Conservation (phyloP, 2,797 vertebrate species). For the Odontamblyopus lacepedii region DNA sequence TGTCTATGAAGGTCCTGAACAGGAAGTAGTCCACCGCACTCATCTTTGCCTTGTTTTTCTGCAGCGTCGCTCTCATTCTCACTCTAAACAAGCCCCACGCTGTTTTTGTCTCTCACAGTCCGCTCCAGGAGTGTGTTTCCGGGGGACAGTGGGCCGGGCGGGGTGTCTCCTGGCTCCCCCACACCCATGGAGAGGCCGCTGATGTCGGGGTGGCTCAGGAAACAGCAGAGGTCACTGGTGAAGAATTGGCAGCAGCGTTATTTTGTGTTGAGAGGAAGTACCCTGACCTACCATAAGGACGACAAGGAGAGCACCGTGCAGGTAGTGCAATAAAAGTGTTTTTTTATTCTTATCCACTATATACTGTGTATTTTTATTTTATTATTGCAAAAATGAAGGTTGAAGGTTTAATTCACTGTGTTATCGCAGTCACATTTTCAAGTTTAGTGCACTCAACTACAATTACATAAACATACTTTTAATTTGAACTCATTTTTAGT, state of each 20-base stretch:
- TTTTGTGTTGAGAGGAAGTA: conserved; percentile 88
- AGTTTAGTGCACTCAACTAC: too few species aligned
- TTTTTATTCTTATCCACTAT: too few species aligned
- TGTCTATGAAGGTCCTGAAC: conserved; percentile 39
- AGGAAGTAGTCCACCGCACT: conserved; percentile 50
- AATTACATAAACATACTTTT: too few species aligned
- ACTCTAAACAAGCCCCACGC: background rate
- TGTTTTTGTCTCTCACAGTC: conserved; percentile 63
- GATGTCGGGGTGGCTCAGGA: conserved; percentile 93
- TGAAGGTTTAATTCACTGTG: too few species aligned
- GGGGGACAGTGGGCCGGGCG: conserved; percentile 67
- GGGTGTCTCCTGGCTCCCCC: conserved; percentile 45
- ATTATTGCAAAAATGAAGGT: too few species aligned
- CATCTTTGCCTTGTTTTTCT: conserved; percentile 25
- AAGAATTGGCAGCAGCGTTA: conserved; percentile 95
- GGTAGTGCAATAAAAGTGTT: conserved; percentile 68
- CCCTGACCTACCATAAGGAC: conserved; percentile 91
- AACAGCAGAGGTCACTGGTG: conserved; percentile 92
- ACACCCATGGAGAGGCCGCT: conserved; percentile 83
- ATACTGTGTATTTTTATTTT: too few species aligned
- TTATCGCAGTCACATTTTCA: too few species aligned
- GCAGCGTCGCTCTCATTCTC: conserved; percentile 3
- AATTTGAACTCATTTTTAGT: too few species aligned
- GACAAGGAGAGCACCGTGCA: conserved; percentile 87
- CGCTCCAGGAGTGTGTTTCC: conserved; percentile 90